Conservation (phyloP, 2,113 vertebrate species). For the Oreotrochilus melanogaster region DNA sequence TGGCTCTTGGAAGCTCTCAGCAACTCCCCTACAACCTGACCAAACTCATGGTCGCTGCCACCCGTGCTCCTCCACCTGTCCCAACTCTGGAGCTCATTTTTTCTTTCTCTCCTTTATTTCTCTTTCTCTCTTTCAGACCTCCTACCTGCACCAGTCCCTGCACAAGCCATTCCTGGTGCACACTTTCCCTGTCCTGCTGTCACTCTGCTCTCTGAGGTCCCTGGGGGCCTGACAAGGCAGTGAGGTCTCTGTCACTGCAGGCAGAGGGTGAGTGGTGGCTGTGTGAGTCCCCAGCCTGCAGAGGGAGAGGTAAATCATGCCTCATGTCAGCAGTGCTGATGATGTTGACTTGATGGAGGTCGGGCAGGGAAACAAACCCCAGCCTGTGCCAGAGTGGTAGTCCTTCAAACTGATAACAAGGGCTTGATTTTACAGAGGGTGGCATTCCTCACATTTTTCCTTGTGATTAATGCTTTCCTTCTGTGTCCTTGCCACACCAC, state of each 20-base stretch:
- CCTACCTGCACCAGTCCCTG: background rate
- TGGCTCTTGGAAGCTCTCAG: background rate
- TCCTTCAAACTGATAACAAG: constrained; percentile 25
- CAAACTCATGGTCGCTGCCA: rapidly evolving
- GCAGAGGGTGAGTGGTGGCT: background rate
- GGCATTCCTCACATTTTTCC: constrained; percentile 51
- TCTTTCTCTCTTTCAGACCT: background rate
- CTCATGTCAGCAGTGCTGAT: background rate
- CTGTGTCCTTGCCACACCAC: background rate
- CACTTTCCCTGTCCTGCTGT: rapidly evolving
- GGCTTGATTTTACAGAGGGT: constrained; percentile 19
- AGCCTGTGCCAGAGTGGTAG: background rate
- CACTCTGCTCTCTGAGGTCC: background rate
- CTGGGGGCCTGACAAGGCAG: background rate
- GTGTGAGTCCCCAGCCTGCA: rapidly evolving
- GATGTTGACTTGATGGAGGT: background rate
- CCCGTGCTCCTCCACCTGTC: background rate
- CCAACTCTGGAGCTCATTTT: background rate
- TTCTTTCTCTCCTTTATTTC: no score
- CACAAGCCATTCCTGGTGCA: no score
- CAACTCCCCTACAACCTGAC: background rate
- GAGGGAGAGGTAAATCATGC: background rate
- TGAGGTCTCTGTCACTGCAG: background rate
- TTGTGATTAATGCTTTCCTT: background rate
- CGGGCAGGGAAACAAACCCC: background rate